Evolutionary conservation across 1,140 invertebrate species (phyloP), one percentile per base, ranked within the genome.

Genomic region (Atta texana): DNA sequence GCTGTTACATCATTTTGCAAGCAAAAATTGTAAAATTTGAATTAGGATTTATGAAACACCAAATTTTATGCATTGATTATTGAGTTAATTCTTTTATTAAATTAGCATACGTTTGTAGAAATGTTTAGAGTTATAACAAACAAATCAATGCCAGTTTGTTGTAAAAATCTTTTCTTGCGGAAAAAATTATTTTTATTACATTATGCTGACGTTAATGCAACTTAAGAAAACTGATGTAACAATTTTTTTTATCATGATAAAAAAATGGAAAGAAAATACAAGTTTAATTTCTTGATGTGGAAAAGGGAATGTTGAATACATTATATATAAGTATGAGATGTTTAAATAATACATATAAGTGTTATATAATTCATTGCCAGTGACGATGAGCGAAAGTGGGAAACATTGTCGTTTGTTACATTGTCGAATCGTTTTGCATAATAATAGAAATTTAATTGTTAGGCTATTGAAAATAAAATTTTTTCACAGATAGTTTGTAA

Each of bases 371-470:
- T 61, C 80, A 84, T 75, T 84, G 69, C 55, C 80, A 82, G 39
- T 84, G 80, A 75, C 55, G 28, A 7, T 74, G 68, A 74, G 39
- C 57, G 66, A 61, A 84, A 84, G 39, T 75, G 69, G 39, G 44
- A 55, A 82, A 72, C 34, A 75, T 64, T 82, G 53, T 84, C 69
- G 44, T 84, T 84, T 74, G 69, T 82, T 82, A 74, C n/a, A 63
- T 78, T 78, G 28, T 81, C 78, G 66, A 71, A 57, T 71, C 78
- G 78, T 81, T 81, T 81, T 81, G 66, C 78, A 81, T 81, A 81
- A 72, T 75, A 75, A 63, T 74, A 84, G 80, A 84, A 75, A 84
- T 82, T 82, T 82, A 82, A 82, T 74, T 49, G 39, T 61, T 84
- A 84, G 69, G 80, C 69, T 74, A 84, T 84, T 63, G 57, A 31